Conservation (phyloP, 2,797 vertebrate genomes). For the Ibycter americanus region DNA sequence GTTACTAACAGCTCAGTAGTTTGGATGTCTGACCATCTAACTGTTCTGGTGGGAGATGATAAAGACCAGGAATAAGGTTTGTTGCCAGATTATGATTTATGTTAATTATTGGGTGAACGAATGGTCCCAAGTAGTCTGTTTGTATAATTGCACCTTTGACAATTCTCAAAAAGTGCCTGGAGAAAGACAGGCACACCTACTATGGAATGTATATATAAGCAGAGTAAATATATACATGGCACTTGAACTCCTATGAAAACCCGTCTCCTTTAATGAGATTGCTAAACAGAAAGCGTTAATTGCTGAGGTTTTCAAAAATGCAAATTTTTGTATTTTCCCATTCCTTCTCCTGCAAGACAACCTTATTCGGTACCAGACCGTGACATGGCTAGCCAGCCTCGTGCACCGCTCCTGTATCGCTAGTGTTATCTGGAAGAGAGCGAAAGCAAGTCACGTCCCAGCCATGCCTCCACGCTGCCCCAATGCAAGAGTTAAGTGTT, state of each 20-base stretch:
- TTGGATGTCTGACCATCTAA: neutral
- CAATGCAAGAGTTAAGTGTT: fast-evolving
- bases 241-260: neutral
- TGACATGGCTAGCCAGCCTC: neutral
- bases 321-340: neutral
- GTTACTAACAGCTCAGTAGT: neutral
- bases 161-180: neutral
- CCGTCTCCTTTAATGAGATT: neutral
- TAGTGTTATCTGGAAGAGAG: neutral
- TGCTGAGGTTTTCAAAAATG: neutral
- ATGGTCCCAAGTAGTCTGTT: neutral
- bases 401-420: fast-evolving
- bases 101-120: slow-evolving; percentile 10
- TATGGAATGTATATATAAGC: neutral
- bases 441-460: neutral
- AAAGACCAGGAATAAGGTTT: neutral
- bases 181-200: neutral
- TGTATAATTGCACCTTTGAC: slow-evolving; percentile 18
- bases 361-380: fast-evolving
- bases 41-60: neutral
- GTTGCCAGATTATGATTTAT: neutral
- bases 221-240: neutral
- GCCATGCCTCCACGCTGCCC: neutral
- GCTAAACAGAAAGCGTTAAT: neutral
- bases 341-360: neutral